These are phyloP conservation scores for Tipula lateralis DNA, from an alignment of 2,888 invertebrate species.

Conservation along the genomic window DNA sequence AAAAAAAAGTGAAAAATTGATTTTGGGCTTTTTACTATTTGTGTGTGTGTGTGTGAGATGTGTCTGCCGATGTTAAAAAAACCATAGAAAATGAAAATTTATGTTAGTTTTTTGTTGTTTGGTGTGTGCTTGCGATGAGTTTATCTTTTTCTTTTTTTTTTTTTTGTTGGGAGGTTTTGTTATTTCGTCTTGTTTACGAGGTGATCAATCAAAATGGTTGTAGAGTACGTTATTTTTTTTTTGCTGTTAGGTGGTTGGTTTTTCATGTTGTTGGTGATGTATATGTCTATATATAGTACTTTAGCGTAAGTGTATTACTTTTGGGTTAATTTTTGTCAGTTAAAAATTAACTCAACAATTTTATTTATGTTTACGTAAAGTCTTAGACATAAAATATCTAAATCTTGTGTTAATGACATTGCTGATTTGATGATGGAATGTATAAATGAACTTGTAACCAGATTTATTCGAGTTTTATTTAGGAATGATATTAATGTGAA, in stretches of 20 bases:
- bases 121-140: constrained; percentile 26
- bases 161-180: not conserved
- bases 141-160: not conserved
- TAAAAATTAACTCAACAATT: not conserved
- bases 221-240: not conserved
- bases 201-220: constrained; percentile 28
- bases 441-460: not conserved
- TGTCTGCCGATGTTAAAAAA: not conserved
- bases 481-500: too few relatives aligned
- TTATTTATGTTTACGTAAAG: not conserved
- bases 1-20: constrained; percentile 26
- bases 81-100: constrained; percentile 9
- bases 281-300: not conserved
- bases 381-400: not conserved
- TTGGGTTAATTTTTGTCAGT: not conserved
- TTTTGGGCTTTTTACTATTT: constrained; percentile 28
- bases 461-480: too few relatives aligned
- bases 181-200: not conserved
- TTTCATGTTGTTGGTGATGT: not conserved
- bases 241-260: not conserved
- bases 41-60: not conserved
- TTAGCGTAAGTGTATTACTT: not conserved
- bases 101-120: not conserved
- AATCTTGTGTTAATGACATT: not conserved
- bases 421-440: not conserved